Percentiles rank a stretch among this genome's conserved stretches.
Conservation (phyloP, 2,113 vertebrate genomes). For the Heterocephalus glaber region DNA sequence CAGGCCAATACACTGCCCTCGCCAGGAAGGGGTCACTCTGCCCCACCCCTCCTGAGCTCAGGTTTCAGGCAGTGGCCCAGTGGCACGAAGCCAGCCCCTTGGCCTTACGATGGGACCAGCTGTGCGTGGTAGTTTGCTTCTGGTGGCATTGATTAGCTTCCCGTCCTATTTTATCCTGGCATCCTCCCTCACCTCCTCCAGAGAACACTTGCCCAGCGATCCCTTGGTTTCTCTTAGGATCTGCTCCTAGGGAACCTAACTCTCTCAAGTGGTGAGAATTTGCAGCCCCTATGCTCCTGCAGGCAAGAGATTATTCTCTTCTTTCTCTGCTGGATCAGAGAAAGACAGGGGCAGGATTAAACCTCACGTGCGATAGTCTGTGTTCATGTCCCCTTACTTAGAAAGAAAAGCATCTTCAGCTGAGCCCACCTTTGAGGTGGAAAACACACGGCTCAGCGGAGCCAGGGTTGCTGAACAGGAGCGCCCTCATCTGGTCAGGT, state of each 20-base stretch:
- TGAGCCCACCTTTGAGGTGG: neutral
- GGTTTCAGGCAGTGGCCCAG: neutral
- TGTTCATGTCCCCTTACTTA: neutral
- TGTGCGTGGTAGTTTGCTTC: neutral
- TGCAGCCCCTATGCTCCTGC: neutral
- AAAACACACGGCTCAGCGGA: neutral
- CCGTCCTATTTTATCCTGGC: neutral
- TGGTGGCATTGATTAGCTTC: neutral
- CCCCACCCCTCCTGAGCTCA: neutral
- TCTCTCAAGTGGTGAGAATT: neutral
- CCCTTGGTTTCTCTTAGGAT: neutral
- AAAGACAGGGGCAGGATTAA: neutral
- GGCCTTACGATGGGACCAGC: neutral
- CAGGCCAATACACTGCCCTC: neutral
- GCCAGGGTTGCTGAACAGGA: neutral
- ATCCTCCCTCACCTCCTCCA: neutral
- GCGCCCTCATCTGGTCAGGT: neutral
- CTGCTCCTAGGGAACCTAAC: neutral
- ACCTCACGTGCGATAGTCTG: neutral
- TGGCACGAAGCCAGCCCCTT: neutral
- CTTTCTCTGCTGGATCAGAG: neutral
- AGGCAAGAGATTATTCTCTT: too few species aligned
- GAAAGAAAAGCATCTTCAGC: neutral
- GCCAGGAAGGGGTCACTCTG: neutral
- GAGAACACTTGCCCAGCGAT: neutral